These are phyloP conservation scores for Tragelaphus scriptus DNA, from an alignment of 2,113 vertebrate genomes.

Conservation along the genomic window DNA sequence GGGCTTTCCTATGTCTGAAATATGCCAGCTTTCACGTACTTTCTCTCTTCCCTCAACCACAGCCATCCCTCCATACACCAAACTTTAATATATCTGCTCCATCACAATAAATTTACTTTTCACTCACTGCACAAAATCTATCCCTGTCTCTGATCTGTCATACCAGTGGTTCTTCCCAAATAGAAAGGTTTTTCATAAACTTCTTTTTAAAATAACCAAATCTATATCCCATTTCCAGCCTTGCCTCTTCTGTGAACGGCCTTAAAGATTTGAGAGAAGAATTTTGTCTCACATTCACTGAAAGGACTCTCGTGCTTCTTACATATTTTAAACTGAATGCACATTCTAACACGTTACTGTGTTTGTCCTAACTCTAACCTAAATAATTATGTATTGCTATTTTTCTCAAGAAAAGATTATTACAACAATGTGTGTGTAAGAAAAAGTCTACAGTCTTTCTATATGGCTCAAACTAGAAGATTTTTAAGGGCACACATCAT, in stretches of 20 bases:
- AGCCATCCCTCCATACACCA: background rate
- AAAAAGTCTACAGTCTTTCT: background rate
- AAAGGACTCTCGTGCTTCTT: background rate
- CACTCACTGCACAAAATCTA: background rate
- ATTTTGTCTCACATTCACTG: conserved; percentile 11
- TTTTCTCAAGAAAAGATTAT: conserved; percentile 19
- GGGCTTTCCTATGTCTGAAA: background rate
- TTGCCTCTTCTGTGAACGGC: background rate
- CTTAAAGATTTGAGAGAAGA: background rate
- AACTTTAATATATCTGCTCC: background rate
- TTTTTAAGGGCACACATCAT: background rate
- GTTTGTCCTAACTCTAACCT: background rate
- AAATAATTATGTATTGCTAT: background rate
- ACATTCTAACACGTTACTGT: background rate
- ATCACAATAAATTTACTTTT: background rate
- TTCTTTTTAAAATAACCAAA: background rate
- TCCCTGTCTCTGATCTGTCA: background rate
- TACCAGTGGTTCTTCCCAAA: background rate
- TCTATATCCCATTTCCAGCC: background rate
- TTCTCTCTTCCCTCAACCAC: background rate
- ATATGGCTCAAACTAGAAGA: background rate
- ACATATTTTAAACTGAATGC: conserved; percentile 15
- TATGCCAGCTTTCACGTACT: background rate
- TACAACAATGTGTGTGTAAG: background rate
- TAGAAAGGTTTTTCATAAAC: background rate